Conservation (phyloP, 2,888 invertebrate genomes). For the Athrips mouffetella region DNA sequence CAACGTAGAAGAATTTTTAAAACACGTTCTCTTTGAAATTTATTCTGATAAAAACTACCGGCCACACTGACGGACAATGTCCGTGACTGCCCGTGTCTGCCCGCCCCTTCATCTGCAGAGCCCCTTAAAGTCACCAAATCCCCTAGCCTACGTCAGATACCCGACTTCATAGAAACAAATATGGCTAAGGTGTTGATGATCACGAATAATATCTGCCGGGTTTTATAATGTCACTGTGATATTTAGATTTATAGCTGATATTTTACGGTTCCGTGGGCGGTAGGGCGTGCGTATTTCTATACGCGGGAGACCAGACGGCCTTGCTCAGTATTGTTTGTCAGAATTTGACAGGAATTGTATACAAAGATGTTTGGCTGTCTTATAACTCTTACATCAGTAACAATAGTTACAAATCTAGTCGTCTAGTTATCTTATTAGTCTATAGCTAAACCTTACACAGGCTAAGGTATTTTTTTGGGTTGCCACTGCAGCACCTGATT, state of each 20-base stretch:
- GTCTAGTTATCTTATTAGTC: neutral
- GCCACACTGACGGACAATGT: too few species aligned
- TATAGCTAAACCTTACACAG: neutral
- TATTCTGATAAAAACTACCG: too few species aligned
- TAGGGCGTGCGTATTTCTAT: neutral
- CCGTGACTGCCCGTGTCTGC: too few species aligned
- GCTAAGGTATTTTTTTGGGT: too few species aligned
- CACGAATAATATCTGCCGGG: neutral
- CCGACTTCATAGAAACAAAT: neutral
- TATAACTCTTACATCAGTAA: neutral
- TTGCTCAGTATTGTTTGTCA: neutral
- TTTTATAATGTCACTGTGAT: slow-evolving; percentile 9
- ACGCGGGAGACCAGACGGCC: neutral
- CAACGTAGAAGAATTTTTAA: too few species aligned
- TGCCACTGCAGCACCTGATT: too few species aligned
- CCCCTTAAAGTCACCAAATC: too few species aligned
- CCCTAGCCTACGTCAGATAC: too few species aligned
- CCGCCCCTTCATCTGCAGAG: too few species aligned
- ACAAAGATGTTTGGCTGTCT: slow-evolving; percentile 6
- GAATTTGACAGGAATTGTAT: neutral
- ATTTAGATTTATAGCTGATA: slow-evolving; percentile 6
- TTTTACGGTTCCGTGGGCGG: slow-evolving; percentile 7
- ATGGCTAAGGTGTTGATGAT: neutral
- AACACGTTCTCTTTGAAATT: too few species aligned
- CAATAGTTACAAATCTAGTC: neutral